Percentiles rank a stretch among this genome's conserved stretches.
Evolutionary conservation across 2,888 invertebrate species (phyloP).

Genomic region (Drosophila fulvimacula): DNA sequence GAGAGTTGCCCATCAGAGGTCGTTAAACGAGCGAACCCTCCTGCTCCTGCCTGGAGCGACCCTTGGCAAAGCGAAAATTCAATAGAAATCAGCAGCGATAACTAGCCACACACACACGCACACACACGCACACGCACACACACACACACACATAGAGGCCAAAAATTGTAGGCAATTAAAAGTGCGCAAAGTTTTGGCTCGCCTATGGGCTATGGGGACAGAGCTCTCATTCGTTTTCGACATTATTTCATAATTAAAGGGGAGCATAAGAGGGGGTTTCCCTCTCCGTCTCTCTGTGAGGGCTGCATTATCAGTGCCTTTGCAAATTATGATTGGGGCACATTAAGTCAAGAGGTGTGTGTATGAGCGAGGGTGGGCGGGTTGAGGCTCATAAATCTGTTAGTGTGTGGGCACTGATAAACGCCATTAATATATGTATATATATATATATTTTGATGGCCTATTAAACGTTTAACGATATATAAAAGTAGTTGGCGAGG

Average conservation of each 20-base stretch:
- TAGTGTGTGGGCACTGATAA: conserved; percentile 39
- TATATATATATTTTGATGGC: conserved; percentile 56
- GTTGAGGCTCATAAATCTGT: conserved; percentile 27
- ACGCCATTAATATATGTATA: conserved; percentile 36
- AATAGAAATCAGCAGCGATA: conserved; percentile 55
- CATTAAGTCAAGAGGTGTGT: conserved; percentile 34
- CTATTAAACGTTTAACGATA: conserved; percentile 71
- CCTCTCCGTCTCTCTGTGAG: background rate
- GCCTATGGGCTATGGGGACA: background rate
- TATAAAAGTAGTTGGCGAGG: conserved; percentile 11
- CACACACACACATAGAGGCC: conserved; percentile 14
- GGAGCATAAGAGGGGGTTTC: conserved; percentile 4
- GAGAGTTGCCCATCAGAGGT: conserved; percentile 33
- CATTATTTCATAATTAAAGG: conserved; percentile 74
- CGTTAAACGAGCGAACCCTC: conserved; percentile 8
- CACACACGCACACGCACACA: conserved; percentile 18
- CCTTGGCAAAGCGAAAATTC: conserved; percentile 38
- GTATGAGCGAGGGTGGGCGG: background rate
- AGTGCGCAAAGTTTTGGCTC: conserved; percentile 53
- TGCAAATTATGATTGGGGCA: conserved; percentile 71
- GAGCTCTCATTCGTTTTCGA: conserved; percentile 32
- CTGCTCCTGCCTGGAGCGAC: conserved; percentile 6
- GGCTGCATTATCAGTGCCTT: conserved; percentile 71
- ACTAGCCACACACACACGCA: conserved; percentile 40
- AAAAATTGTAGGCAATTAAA: conserved; percentile 61